Evolutionary conservation across 2,888 invertebrate genomes (phyloP), one percentile per base, ranked within the genome.

Genomic region (Ceraclea dissimilis): DNA sequence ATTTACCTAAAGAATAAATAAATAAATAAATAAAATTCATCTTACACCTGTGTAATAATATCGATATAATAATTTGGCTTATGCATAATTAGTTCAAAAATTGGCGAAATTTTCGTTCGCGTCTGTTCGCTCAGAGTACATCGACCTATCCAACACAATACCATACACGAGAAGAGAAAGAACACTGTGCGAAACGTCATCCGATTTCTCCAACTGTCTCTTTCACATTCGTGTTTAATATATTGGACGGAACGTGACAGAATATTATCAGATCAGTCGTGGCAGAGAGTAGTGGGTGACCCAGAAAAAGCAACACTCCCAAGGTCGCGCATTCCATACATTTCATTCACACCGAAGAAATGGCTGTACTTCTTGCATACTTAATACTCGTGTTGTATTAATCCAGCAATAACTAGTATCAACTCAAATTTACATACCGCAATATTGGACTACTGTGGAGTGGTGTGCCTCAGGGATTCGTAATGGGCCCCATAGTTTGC

Each of bases 261-360:
- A 39, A 16, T 39, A 16, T 39, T 39, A 39, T 39, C 39, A 39
- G 39, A 39, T 39, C 39, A 39, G n/a, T n/a, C n/a, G 39, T 16
- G 39, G 13, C 39, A 39, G 26, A 39, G 39, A 39, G 39, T 39
- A 39, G 39, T 19, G 46, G 46, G 46, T 49, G 58, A 58, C 58
- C 58, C 49, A 58, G 58, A 58, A 58, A 58, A 39, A 39, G 39
- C 13, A n/a, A 22, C 52, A 33, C 49, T 53, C 49, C 60, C 62
- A 62, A 62, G 62, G 62, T 60, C 62, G 58, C 58, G 60, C 62
- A 62, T 62, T 62, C 62, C 60, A 44, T 19, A 48, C 60, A 55
- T 60, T 60, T 60, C 62, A 62, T 62, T 62, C 63, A 59, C 58
- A 56, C 50, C 53, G 60, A 55, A 56, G 53, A 56, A 56, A 58